Percentiles rank a stretch among this genome's conserved stretches.
Evolutionary conservation across 2,888 invertebrate species (phyloP).

Genomic region (Apamea monoglypha): DNA sequence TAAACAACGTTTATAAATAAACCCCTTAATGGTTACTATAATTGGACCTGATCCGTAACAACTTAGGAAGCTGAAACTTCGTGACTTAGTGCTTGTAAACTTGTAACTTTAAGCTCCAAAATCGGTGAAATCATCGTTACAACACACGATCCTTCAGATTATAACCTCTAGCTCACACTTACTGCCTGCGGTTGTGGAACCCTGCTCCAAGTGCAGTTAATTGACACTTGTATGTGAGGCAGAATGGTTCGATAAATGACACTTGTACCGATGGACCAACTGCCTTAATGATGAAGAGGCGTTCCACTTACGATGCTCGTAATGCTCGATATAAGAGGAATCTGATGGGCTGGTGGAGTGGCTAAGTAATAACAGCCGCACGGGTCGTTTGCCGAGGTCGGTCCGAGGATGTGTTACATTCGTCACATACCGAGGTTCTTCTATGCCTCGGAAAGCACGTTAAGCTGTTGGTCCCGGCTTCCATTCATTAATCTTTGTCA

Average conservation of each 20-base stretch:
- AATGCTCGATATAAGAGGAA: neutral
- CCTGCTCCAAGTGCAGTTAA: constrained; percentile 16
- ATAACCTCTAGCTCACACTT: neutral
- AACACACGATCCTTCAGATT: constrained; percentile 9
- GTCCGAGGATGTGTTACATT: neutral
- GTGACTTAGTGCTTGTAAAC: neutral
- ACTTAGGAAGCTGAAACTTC: neutral
- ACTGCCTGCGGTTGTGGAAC: neutral
- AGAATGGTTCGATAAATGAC: constrained; percentile 18
- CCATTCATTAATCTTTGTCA: neutral
- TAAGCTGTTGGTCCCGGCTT: neutral
- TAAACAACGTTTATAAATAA: neutral
- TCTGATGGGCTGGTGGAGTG: neutral
- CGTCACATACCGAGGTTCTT: neutral
- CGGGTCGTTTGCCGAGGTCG: neutral
- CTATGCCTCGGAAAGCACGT: too few species aligned
- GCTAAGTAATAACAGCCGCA: neutral
- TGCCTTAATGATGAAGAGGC: constrained; percentile 23
- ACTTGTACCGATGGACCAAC: constrained; percentile 14
- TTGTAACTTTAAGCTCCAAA: too few species aligned
- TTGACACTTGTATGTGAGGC: constrained; percentile 5
- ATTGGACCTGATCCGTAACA: neutral
- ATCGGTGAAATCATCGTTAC: neutral
- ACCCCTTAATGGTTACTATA: neutral
- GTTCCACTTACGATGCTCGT: neutral